Conservation (phyloP, 2,113 vertebrate species). For the Sebastes schlegelii region DNA sequence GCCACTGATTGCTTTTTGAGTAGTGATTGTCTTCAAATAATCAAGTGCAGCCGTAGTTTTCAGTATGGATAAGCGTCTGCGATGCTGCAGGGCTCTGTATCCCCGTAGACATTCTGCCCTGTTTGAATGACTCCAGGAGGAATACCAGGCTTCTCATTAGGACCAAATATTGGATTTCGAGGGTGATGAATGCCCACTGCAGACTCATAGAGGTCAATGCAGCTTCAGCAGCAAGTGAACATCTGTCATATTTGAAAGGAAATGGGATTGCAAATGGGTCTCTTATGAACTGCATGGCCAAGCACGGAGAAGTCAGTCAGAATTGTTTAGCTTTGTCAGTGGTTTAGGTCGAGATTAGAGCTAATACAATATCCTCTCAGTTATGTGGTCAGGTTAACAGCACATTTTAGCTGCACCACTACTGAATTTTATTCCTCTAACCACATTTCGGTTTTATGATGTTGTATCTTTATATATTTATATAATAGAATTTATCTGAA, state of each 20-base stretch:
- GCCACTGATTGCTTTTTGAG: slow-evolving; percentile 22
- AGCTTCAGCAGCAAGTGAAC: slow-evolving; percentile 59
- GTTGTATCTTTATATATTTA: not conserved
- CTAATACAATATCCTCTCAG: slow-evolving; percentile 28
- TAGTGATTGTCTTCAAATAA: slow-evolving; percentile 14
- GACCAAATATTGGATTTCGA: slow-evolving; percentile 74
- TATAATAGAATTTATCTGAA: not conserved
- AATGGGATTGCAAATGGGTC: slow-evolving; percentile 63
- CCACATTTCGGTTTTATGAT: not conserved
- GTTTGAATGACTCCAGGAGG: slow-evolving; percentile 59
- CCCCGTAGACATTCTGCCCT: slow-evolving; percentile 27
- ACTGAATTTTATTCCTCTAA: not conserved
- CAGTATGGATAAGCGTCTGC: not conserved
- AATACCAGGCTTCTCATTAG: slow-evolving; percentile 70
- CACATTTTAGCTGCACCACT: slow-evolving; percentile 14
- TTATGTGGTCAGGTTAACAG: slow-evolving; percentile 26
- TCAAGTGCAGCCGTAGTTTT: slow-evolving; percentile 1
- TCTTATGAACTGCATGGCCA: slow-evolving; percentile 54
- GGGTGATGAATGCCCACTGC: slow-evolving; percentile 72
- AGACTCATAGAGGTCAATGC: slow-evolving; percentile 67
- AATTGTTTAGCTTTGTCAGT: slow-evolving; percentile 33
- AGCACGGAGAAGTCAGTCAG: slow-evolving; percentile 30
- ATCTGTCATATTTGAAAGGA: slow-evolving; percentile 72
- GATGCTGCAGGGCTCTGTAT: slow-evolving; percentile 21
- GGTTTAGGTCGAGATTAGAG: slow-evolving; percentile 19